These are phyloP conservation scores for Gastracanthus pulcherrimus DNA, from an alignment of 2,888 invertebrate species.

Conservation along the genomic window DNA sequence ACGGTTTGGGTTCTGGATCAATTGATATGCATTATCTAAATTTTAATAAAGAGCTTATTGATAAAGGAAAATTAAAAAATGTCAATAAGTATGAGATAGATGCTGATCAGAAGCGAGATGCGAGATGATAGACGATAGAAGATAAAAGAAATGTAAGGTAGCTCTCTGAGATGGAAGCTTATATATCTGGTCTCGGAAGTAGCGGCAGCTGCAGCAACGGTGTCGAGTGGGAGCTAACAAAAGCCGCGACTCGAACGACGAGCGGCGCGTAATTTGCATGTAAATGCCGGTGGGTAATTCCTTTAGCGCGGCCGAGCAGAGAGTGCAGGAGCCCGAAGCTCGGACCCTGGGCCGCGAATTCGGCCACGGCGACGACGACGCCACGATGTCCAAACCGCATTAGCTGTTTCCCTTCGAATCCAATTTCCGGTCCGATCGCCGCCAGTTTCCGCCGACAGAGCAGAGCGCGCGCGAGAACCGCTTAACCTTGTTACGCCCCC, in stretches of 20 bases:
- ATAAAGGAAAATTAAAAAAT: too few relatives aligned
- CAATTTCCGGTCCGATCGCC: constrained; percentile 30
- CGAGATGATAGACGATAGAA: too few relatives aligned
- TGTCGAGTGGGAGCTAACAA: not conserved
- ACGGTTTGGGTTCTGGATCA: too few relatives aligned
- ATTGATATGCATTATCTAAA: too few relatives aligned
- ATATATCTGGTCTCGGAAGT: too few relatives aligned
- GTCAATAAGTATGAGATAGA: too few relatives aligned
- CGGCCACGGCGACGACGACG: constrained; percentile 7
- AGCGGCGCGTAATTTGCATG: constrained; percentile 35
- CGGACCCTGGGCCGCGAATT: constrained; percentile 6
- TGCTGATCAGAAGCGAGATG: too few relatives aligned
- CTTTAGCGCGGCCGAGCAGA: constrained; percentile 5
- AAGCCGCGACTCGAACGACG: too few relatives aligned
- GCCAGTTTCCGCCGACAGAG: not conserved
- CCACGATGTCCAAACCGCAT: constrained; percentile 36
- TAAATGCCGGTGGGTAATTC: constrained; percentile 33
- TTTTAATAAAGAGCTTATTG: too few relatives aligned
- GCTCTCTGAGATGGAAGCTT: too few relatives aligned
- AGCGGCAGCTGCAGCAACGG: too few relatives aligned
- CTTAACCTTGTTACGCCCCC: constrained; percentile 15
- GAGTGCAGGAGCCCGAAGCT: not conserved
- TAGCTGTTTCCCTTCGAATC: constrained; percentile 48
- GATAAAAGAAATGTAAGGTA: too few relatives aligned
- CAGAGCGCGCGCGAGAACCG: not conserved